Evolutionary conservation across 35 echinoderm and acorn worm species (phyloP).

Genomic region (Ophiothrix spiculata): DNA sequence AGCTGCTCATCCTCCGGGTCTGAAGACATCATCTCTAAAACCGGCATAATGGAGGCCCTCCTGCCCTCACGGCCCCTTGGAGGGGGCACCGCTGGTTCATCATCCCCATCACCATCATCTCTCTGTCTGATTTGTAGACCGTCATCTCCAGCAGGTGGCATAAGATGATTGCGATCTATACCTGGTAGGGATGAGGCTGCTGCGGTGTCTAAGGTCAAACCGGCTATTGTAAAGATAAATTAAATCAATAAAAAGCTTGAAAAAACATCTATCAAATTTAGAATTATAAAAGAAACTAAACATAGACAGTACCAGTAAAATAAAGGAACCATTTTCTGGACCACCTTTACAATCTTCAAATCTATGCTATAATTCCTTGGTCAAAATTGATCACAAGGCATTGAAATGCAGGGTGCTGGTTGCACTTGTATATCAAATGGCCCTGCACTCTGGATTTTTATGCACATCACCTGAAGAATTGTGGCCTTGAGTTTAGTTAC

Average conservation of each 20-base stretch:
- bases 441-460: too few relatives aligned
- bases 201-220: slow-evolving; percentile 28
- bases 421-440: too few relatives aligned
- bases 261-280: not conserved
- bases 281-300: not conserved
- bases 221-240: not conserved
- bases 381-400: too few relatives aligned
- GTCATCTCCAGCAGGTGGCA: slow-evolving; percentile 69
- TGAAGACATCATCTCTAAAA: slow-evolving; percentile 88
- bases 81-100: slow-evolving; percentile 6
- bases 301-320: too few relatives aligned
- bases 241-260: not conserved
- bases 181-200: slow-evolving; percentile 21
- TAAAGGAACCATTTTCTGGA: too few relatives aligned
- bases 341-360: too few relatives aligned
- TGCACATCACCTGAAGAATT: too few relatives aligned
- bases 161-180: slow-evolving; percentile 78
- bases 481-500: too few relatives aligned
- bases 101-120: slow-evolving; percentile 14
- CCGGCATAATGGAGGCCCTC: slow-evolving; percentile 93
- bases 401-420: too few relatives aligned
- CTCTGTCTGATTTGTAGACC: not conserved
- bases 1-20: slow-evolving; percentile 90
- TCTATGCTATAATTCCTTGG: too few relatives aligned
- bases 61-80: slow-evolving; percentile 44